Evolutionary conservation across 2,797 vertebrate species (phyloP).

Genomic region (Salarias fasciatus): DNA sequence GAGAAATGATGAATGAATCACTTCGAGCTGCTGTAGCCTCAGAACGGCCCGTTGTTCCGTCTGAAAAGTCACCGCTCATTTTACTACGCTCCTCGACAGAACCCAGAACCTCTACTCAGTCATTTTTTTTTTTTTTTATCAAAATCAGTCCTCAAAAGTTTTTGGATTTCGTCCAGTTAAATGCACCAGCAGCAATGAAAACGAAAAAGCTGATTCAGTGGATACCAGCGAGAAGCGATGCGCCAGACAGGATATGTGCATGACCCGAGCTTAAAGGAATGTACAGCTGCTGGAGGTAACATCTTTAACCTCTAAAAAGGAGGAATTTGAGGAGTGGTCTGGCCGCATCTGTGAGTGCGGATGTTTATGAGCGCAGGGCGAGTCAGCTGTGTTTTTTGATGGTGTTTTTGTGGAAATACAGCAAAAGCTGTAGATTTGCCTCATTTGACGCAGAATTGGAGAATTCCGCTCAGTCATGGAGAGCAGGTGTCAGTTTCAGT

Average conservation of each 20-base stretch:
- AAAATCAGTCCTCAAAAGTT: no score
- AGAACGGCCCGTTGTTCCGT: no score
- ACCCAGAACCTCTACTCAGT: no score
- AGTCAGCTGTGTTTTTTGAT: neutral
- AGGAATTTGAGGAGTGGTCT: constrained; percentile 28
- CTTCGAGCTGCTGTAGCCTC: no score
- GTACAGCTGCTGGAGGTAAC: constrained; percentile 61
- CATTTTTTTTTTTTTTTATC: neutral
- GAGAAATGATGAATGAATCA: no score
- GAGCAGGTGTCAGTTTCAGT: no score
- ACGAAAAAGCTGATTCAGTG: neutral
- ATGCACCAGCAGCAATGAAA: no score
- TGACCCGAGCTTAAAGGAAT: constrained; percentile 61
- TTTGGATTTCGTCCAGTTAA: no score
- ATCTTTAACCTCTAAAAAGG: constrained; percentile 72
- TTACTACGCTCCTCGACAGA: no score
- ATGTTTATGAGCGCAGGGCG: constrained; percentile 45
- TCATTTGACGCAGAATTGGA: no score
- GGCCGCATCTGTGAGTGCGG: constrained; percentile 43
- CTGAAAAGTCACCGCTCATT: no score
- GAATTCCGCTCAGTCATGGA: no score
- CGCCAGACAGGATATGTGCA: constrained; percentile 29
- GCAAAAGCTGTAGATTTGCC: constrained; percentile 1
- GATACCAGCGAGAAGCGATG: neutral
- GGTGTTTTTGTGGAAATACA: constrained; percentile 17